phyloP scores from a whole-genome alignment of 30 jellyfish, hydroid and myxozoan genomes.

The Rhopilema esculentum region DNA sequence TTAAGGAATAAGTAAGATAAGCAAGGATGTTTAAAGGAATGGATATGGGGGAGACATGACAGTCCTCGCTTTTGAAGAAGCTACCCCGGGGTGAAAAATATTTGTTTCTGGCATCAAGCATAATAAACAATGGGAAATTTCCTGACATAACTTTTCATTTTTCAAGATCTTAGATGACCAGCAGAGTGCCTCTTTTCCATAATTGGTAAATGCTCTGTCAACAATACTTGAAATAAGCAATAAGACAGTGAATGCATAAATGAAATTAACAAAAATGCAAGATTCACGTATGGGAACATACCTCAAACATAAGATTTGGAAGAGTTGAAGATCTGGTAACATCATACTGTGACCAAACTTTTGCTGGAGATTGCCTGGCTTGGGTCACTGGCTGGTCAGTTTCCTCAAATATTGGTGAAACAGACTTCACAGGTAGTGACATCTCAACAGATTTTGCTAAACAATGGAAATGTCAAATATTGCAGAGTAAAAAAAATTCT shows the following conservation, averaged over 20 bases:
- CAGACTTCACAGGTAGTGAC: neutral
- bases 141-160: too few relatives aligned
- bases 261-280: neutral
- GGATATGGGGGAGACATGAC: too few relatives aligned
- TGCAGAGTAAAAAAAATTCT: too few relatives aligned
- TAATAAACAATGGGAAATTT: too few relatives aligned
- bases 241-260: neutral
- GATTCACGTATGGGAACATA: neutral
- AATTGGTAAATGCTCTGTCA: neutral
- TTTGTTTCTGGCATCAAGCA: too few relatives aligned
- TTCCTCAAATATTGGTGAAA: neutral
- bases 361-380: neutral
- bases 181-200: too few relatives aligned
- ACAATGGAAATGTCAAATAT: neutral
- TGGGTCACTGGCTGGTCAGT: neutral
- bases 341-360: neutral
- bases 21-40: too few relatives aligned
- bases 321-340: neutral
- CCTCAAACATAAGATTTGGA: neutral
- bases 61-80: too few relatives aligned
- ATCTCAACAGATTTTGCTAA: neutral
- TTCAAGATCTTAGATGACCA: too few relatives aligned
- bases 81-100: too few relatives aligned
- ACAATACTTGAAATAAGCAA: neutral
- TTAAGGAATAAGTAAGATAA: neutral